phyloP scores from a whole-genome alignment of 2,797 vertebrate genomes.

The Crocodylus rhombifer region DNA sequence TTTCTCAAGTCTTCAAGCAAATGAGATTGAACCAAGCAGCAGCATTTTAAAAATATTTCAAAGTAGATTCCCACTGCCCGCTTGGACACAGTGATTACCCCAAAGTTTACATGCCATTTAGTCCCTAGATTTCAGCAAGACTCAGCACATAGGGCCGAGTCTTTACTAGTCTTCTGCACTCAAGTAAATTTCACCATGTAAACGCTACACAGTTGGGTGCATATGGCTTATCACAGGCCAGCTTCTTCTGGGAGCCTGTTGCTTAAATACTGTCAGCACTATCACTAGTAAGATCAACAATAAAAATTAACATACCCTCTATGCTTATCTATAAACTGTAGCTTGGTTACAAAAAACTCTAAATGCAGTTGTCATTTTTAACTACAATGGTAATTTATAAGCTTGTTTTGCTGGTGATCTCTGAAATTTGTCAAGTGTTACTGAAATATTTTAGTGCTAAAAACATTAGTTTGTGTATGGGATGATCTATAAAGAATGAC shows the following conservation, averaged over 20 bases:
- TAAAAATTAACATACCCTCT: not conserved
- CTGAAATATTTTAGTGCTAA: not conserved
- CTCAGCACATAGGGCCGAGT: not conserved
- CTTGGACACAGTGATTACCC: not conserved
- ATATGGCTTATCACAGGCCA: not conserved
- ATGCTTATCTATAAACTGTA: not conserved
- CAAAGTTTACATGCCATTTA: not conserved
- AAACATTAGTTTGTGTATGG: not conserved
- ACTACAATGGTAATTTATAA: not conserved
- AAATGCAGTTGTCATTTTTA: not conserved
- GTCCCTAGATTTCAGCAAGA: not conserved
- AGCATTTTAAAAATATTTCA: not conserved
- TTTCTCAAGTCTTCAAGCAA: not conserved
- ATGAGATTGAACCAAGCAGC: not conserved
- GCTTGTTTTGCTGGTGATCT: not conserved
- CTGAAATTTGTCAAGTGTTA: conserved; percentile 1
- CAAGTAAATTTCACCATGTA: not conserved
- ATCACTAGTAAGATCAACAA: not conserved
- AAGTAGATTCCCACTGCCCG: not conserved
- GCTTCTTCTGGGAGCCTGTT: not conserved
- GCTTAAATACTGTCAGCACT: not conserved
- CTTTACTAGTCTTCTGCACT: not conserved
- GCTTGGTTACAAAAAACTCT: not conserved
- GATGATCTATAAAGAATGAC: not conserved
- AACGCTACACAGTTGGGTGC: not conserved